These are phyloP conservation scores for Cassiopea andromeda DNA, from an alignment of 30 jellyfish, hydroid and myxozoan genomes.

Conservation along the genomic window DNA sequence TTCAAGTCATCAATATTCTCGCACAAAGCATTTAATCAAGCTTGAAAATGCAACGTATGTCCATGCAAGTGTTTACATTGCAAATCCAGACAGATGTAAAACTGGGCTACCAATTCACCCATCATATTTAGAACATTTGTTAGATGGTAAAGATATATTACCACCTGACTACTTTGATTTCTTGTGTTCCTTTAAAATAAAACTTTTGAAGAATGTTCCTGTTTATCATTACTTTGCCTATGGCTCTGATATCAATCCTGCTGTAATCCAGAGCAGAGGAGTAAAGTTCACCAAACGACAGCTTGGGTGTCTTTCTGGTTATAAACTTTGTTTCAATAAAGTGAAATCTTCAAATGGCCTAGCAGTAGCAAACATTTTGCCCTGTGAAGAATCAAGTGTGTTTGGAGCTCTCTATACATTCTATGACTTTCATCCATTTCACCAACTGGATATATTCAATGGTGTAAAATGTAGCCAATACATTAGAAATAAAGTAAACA, in stretches of 20 bases:
- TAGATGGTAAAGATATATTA: constrained; percentile 73
- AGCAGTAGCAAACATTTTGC: constrained; percentile 59
- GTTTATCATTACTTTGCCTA: constrained; percentile 56
- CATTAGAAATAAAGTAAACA: constrained; percentile 34
- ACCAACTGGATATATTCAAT: constrained; percentile 45
- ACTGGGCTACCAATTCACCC: constrained; percentile 39
- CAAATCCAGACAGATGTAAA: constrained; percentile 22
- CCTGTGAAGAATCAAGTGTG: constrained; percentile 19
- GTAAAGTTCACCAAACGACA: constrained; percentile 31
- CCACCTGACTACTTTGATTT: constrained; percentile 66
- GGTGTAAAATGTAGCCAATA: constrained; percentile 46
- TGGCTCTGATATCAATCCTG: constrained; percentile 72
- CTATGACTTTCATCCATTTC: constrained; percentile 39
- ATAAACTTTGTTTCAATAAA: constrained; percentile 39
- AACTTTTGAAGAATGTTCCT: background rate
- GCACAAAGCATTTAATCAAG: constrained; percentile 35
- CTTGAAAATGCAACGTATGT: constrained; percentile 19
- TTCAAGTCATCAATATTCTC: constrained; percentile 31
- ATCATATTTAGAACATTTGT: constrained; percentile 68
- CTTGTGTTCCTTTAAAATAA: constrained; percentile 48
- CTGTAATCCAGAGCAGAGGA: constrained; percentile 41
- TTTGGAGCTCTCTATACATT: constrained; percentile 60
- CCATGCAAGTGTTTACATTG: constrained; percentile 73
- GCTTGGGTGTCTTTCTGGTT: constrained; percentile 50
- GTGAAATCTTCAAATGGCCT: constrained; percentile 22